phyloP scores from a whole-genome alignment of 2,113 vertebrate genomes.

The Pygoscelis antarcticus region DNA sequence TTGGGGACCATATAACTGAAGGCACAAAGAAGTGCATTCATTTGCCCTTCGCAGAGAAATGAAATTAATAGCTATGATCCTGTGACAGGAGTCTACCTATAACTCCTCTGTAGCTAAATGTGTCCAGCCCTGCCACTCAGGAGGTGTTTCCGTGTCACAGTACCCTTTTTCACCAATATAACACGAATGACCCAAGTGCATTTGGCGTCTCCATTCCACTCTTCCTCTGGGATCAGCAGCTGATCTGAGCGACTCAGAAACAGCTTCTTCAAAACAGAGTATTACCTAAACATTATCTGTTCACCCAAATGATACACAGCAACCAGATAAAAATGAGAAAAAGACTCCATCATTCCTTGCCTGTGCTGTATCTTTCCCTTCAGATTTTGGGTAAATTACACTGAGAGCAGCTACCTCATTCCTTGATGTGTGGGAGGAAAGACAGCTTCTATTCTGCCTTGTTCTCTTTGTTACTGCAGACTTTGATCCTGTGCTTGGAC shows the following conservation, averaged over 20 bases:
- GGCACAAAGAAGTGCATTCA: not conserved
- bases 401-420: not conserved
- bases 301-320: not conserved
- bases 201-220: not conserved
- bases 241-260: constrained; percentile 26
- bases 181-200: not conserved
- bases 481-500: not conserved
- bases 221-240: not conserved
- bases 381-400: constrained; percentile 3
- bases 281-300: not conserved
- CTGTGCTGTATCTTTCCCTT: not conserved
- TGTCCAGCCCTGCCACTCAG: not conserved
- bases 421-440: not conserved
- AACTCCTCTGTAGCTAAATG: not conserved
- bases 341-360: not conserved
- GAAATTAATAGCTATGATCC: not conserved
- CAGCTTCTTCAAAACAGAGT: constrained; percentile 1
- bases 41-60: not conserved
- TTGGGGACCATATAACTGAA: not conserved
- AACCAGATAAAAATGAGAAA: not conserved
- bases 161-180: not conserved
- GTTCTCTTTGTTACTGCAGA: not conserved
- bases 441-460: not conserved
- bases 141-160: not conserved
- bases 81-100: not conserved